Evolutionary conservation across 2,797 vertebrate species (phyloP), one percentile per base, ranked within the genome.

Genomic region (Triplophysa bombifrons): DNA sequence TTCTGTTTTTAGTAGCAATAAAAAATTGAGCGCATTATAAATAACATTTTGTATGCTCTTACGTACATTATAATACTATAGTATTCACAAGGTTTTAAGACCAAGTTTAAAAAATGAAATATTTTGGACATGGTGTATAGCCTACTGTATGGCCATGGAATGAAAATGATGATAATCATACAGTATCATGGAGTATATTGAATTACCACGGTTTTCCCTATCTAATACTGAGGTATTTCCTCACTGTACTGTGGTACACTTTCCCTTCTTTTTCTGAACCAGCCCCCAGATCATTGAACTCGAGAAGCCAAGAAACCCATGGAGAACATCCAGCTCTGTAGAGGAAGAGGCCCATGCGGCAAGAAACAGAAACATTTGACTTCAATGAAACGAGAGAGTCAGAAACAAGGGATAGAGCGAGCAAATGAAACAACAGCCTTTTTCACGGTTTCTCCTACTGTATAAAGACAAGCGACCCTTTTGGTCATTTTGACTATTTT

Each of bases 391-490:
- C 19, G 9, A 69, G 74, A 76, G 6, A 14, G 51, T 67, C 74
- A 56, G 51, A 60, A 77, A 77, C 44, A 60, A 64, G 0, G 22
- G 67, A 63, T 13, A 11, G 14, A 34, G 53, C 27, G 13, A 78
- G 38, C 41, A 17, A 77, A 72, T 12, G 11, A 72, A 50, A 50
- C 34, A 22, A 53, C 14, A 48, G 44, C 51, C 56, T 2, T n/a
- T 12, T 64, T 72, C 68, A 72, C 48, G 27, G 51, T 55, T 46
- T 76, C 72, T 80, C 44, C 44, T 76, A 78, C 70, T 74, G 74
- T 41, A 80, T 46, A 20, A 74, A 51, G 67, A 63, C 69, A 20
- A 34, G 34, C 16, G 10, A 48, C 20, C 20, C 64, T 50, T 11
- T 55, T 61, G 14, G 9, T 50, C 13, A 67, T 46, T 67, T 14